phyloP scores from a whole-genome alignment of 2,797 vertebrate genomes.

The Onychomys arenicola region DNA sequence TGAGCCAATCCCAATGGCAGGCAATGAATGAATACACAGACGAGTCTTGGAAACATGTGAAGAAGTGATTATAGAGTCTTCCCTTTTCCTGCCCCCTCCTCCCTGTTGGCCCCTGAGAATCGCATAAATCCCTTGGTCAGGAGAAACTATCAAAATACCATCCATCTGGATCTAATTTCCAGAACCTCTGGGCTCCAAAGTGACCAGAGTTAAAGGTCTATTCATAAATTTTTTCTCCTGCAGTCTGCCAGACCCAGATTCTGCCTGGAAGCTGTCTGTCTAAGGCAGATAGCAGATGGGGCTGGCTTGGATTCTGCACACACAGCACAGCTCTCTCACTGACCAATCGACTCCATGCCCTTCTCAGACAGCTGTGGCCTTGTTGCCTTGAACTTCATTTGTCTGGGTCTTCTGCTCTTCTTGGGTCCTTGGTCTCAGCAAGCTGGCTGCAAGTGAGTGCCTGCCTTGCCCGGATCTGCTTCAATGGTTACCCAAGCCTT shows the following conservation, averaged over 20 bases:
- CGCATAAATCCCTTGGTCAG: constrained; percentile 86
- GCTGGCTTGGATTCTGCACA: constrained; percentile 64
- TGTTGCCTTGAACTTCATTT: constrained; percentile 65
- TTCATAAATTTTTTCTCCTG: constrained; percentile 33
- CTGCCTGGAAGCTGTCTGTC: constrained; percentile 42
- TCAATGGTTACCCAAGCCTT: neutral
- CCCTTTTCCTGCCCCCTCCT: constrained; percentile 83
- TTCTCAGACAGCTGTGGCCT: constrained; percentile 52
- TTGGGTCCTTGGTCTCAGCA: neutral
- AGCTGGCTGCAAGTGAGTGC: neutral
- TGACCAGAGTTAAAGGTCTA: constrained; percentile 80
- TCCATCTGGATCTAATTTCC: constrained; percentile 83
- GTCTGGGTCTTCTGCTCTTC: neutral
- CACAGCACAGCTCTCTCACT: constrained; percentile 62
- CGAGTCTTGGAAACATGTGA: constrained; percentile 87
- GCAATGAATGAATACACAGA: constrained; percentile 83
- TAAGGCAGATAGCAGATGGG: constrained; percentile 72
- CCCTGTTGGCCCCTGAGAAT: constrained; percentile 78
- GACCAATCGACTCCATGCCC: constrained; percentile 68
- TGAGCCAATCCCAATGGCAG: constrained; percentile 79
- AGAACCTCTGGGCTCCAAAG: constrained; percentile 76
- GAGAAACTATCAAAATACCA: constrained; percentile 83
- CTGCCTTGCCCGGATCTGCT: neutral
- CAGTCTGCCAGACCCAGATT: constrained; percentile 4
- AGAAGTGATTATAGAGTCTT: constrained; percentile 88